A percentile compares a stretch with the other conserved stretches of the same genome.
phyloP scores from a whole-genome alignment of 2,797 vertebrate species.

The Salarias fasciatus region DNA sequence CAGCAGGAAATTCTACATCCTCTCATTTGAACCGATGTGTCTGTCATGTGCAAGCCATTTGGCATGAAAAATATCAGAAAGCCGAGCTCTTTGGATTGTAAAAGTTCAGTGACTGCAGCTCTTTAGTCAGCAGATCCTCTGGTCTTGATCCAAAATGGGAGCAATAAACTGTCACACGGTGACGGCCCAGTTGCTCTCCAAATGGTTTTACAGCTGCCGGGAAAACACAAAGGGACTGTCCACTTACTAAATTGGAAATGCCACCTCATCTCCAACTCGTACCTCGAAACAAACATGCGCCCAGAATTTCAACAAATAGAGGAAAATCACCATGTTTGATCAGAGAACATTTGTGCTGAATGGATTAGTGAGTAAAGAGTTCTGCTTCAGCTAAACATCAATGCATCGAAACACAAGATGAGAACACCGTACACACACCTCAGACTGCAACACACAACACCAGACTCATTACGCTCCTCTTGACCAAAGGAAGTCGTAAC shows the following conservation, averaged over 20 bases:
- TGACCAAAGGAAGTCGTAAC: slow-evolving; percentile 38
- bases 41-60: slow-evolving; percentile 18
- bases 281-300: no score
- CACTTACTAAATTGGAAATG: slow-evolving; percentile 42
- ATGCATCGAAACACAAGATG: no score
- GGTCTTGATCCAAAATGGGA: slow-evolving; percentile 61
- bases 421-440: slow-evolving; percentile 3
- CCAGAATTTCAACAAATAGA: no score
- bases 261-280: no score
- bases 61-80: slow-evolving; percentile 12
- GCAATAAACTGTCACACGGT: slow-evolving; percentile 71
- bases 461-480: slow-evolving; percentile 42
- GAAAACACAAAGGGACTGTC: slow-evolving; percentile 30
- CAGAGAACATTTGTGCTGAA: no score
- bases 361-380: no score
- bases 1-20: no score
- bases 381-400: no score
- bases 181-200: slow-evolving; percentile 43
- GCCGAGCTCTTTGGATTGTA: background rate
- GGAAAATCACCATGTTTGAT: no score
- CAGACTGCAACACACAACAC: slow-evolving; percentile 17
- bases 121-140: slow-evolving; percentile 71
- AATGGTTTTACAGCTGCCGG: slow-evolving; percentile 48
- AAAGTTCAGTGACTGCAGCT: slow-evolving; percentile 40
- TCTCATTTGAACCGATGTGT: slow-evolving; percentile 8